Base-by-base conservation (phyloP, 2,113 vertebrate species). In the Ahaetulla prasina region DNA sequence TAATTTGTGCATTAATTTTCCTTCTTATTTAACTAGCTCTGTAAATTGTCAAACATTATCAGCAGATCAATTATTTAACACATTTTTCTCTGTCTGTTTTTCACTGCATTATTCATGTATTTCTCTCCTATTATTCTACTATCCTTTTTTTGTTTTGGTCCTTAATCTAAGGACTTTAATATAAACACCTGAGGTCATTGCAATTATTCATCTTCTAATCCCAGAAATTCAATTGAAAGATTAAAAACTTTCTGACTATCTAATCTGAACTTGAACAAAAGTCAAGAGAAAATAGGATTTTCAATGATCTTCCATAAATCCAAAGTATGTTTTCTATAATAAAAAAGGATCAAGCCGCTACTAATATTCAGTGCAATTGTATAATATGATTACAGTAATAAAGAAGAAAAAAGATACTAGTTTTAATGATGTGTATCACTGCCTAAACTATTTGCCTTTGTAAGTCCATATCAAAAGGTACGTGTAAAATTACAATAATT, bases 221-320 rank as follows among this genome's bases (percentile, higher is more conserved):
- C 94, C 55, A 63, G 91, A 92, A 57, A 0, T 53, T 47, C 90
- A 87, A 87, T 94, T 92, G 74, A 96, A 89, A 95, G 87, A 94
- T 96, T 94, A 95, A 97, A 95, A 85, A 87, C 92, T 95, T 90
- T 93, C 94, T 94, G 87, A 90, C 92, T 90, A 91, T 93, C 87
- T 92, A 92, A 93, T 49, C 39, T 92, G 93, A 91, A 90, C 90
- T 93, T 93, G 50, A 96, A 89, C 93, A 95, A 85, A 95, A 95
- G 89, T 91, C 86, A 93, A 68, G 3, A 63, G 90, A 94, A 92
- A 27, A 91, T 84, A 92, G 89, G 53, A 50, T 86, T 16, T 93
- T 88, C 89, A 90, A 91, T 93, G 93, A 90, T 95, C 60, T 90
- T 89, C 39, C 90, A 87, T 94, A 88, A 91, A 49, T 88, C 30